Base-by-base conservation (phyloP, 2,888 invertebrate species). In the Aricia artaxerxes region DNA sequence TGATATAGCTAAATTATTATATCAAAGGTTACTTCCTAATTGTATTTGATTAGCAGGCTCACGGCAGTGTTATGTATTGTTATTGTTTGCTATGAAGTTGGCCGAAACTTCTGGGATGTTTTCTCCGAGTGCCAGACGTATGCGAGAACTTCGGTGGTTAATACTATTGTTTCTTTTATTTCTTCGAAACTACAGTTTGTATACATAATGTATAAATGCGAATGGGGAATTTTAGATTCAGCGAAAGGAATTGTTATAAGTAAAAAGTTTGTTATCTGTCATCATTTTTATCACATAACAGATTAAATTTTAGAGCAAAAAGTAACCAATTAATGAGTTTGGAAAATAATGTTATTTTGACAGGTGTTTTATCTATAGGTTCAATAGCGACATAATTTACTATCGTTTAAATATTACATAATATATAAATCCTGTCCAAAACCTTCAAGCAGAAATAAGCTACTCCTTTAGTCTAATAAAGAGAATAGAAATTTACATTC, bases 1-100 rank as follows among this genome's bases (percentile, higher is more conserved):
- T 60, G 60, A 60, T 60, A n/a, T 9, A 24, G 9, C 61, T 1
- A 24, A 61, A 61, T 24, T 61, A 61, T 61, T 61, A 61, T 61
- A 61, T 61, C 24, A 61, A 24, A 61, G 31, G 64, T 64, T 64
- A 31, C 64, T 31, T 31, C 24, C 31, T 64, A 31, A 85, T 84
- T 83, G 82, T 84, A 86, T 85, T 85, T 83, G 85, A 85, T 85
- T 83, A 86, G 85, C 83, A 84, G 84, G 85, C 82, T 80, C 83
- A 82, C 84, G 13, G 38, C 53, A 87, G 88, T 88, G 87, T 86
- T 86, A 84, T 87, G 87, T 85, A 85, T 84, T 85, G 84, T 86
- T 85, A 86, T 85, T 85, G 85, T 86, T 85, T 83, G 84, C 86
- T 85, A 86, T 86, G 83, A 87, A 86, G 84, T 86, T 87, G 85